Conservation (phyloP, 2,113 vertebrate genomes). For the Naja naja region DNA sequence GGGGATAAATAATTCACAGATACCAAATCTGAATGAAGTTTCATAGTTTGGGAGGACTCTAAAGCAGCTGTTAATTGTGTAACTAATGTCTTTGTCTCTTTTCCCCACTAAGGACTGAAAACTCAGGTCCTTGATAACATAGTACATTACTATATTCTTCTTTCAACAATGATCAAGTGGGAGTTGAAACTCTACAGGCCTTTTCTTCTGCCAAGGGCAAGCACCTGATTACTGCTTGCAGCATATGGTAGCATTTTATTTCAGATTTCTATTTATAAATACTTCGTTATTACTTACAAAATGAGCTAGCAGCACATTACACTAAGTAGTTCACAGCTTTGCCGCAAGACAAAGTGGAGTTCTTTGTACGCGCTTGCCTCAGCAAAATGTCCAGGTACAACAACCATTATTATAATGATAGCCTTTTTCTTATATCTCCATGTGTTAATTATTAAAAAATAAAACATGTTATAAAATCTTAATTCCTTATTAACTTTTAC, state of each 20-base stretch:
- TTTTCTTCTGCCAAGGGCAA: conserved; percentile 44
- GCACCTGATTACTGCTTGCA: conserved; percentile 45
- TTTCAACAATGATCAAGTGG: conserved; percentile 30
- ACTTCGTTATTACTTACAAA: conserved; percentile 38
- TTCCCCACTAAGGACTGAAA: conserved; percentile 38
- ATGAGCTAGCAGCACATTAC: conserved; percentile 19
- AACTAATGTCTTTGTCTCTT: conserved; percentile 31
- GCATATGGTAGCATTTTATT: conserved; percentile 46
- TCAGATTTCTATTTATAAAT: conserved; percentile 56
- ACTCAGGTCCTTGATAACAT: conserved; percentile 30
- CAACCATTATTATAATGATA: conserved; percentile 18
- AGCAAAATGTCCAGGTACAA: conserved; percentile 24
- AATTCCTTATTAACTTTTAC: conserved; percentile 31
- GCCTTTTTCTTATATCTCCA: background rate
- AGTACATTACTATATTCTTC: conserved; percentile 21
- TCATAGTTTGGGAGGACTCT: conserved; percentile 27
- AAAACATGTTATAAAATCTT: conserved; percentile 10
- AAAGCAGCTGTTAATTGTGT: conserved; percentile 32
- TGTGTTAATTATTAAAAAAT: conserved; percentile 32
- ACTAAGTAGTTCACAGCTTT: background rate
- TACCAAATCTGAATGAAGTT: conserved; percentile 9
- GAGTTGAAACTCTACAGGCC: conserved; percentile 36
- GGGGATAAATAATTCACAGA: conserved; percentile 21
- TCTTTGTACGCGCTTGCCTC: background rate
- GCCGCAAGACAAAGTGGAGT: background rate